Evolutionary conservation across 2,113 vertebrate genomes (phyloP).

Genomic region (Pampusana beccarii): DNA sequence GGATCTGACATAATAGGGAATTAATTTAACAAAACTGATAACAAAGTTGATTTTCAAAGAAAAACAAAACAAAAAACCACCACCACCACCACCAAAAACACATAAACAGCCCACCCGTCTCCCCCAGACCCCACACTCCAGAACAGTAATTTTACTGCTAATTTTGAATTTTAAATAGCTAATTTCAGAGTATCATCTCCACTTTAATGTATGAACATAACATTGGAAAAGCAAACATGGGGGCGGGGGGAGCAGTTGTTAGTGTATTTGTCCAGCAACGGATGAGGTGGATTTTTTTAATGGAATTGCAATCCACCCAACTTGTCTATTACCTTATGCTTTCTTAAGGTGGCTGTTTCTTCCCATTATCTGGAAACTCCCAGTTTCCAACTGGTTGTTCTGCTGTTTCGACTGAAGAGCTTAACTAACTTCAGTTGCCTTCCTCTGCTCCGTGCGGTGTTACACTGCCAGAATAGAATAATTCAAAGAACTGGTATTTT

Average conservation of each 20-base stretch:
- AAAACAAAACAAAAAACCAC: background rate
- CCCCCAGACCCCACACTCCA: too few species aligned
- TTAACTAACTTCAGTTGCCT: background rate
- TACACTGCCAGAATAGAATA: background rate
- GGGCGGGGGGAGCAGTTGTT: too few species aligned
- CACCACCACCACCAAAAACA: too few species aligned
- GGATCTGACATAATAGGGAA: background rate
- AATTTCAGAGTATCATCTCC: background rate
- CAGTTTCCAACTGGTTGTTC: background rate
- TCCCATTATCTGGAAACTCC: background rate
- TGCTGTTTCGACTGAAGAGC: background rate
- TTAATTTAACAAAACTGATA: background rate
- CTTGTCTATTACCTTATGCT: background rate
- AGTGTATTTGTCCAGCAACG: background rate
- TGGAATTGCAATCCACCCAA: background rate
- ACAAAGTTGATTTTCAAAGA: background rate
- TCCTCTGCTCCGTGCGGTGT: background rate
- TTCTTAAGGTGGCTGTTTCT: background rate
- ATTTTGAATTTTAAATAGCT: background rate
- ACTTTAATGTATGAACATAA: background rate
- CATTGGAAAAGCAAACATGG: background rate
- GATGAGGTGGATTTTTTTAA: background rate
- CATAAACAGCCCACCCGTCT: too few species aligned
- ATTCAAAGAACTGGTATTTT: background rate
- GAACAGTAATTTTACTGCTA: background rate